Base-by-base conservation (phyloP, 1,140 invertebrate genomes). In the Aleiodes sp. region DNA sequence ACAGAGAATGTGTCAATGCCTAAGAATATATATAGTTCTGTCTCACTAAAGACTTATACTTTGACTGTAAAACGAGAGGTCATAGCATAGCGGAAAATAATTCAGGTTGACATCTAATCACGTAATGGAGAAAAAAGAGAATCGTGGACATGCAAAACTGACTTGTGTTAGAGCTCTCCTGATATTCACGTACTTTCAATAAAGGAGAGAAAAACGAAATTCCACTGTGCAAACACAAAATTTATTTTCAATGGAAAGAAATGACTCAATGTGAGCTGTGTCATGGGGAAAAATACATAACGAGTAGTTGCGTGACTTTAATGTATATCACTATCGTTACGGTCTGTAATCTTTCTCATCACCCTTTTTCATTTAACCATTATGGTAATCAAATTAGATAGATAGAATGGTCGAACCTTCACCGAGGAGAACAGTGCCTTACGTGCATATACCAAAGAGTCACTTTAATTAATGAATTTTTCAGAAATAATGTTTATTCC, bases 61-160 rank as follows among this genome's bases (percentile, higher is more conserved):
- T n/a, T n/a, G n/a, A n/a, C n/a, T n/a, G n/a, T n/a, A n/a, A n/a
- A n/a, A n/a, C n/a, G n/a, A n/a, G n/a, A n/a, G n/a, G n/a, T n/a
- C n/a, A 21, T 52, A 19, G 9, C 16, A 21, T n/a, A 28, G 6
- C 29, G 33, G 9, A 31, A 21, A 31, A 56, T 70, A 62, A 68
- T 56, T 73, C 71, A 68, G 65, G 65, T 52, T 66, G 64, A 73
- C 70, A 56, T 78, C 76, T 81, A 82, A 82, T 82, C 76, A 80
- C 75, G 76, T 79, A 81, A 82, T 82, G 80, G 80, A 78, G 71
- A 80, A 81, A 82, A 80, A 78, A 71, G 70, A 74, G 29, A n/a
- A 57, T 26, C 75, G 71, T 33, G n/a, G 65, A 43, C 78, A 80
- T 81, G 80, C 76, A 78, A 82, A 76, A 73, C 70, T 72, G 65